Base-by-base conservation (phyloP, 2,113 vertebrate genomes). In the Sylvia atricapilla region DNA sequence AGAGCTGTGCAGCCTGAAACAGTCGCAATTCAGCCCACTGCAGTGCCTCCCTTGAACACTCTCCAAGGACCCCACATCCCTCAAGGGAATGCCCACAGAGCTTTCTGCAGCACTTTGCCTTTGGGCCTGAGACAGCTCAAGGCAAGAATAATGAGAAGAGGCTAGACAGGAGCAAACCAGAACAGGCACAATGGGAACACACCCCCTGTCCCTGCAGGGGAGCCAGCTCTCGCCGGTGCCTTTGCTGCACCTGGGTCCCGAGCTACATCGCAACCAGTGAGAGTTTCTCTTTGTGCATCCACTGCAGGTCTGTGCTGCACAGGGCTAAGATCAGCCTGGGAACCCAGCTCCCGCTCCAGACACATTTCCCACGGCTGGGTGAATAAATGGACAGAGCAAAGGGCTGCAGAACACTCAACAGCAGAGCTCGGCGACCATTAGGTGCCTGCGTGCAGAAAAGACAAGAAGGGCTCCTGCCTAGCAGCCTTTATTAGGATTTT, bases 1-100 rank as follows among this genome's bases (percentile, higher is more conserved):
- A 91, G 96, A 95, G 88, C 86, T 64, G 92, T 74, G 84, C 95
- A 95, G 95, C 95, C 95, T 95, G 89, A 96, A 96, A 96, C 93
- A 60, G 93, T 77, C 81, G 89, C 93, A 91, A 90, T 96, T 93
- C 84, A 96, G 78, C 87, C 94, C 93, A 83, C 84, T 94, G 95
- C 92, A 70, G 66, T 16, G 75, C 87, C 93, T 90, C 89, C 85
- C 93, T 83, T 81, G 78, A 95, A 89, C 90, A 74, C 83, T 75
- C 94, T 90, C 87, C 80, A 85, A 77, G 68, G 94, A 93, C 90
- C 58, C 0, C 30, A 10, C 7, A 1, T 31, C 77, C 73, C 89
- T 46, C 93, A 87, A 85, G 93, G 86, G 84, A 87, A 81, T 90
- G 89, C 56, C 67, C 60, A 52, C 39, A 84, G 87, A 59, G 84